These are phyloP conservation scores for Drosophila prostipennis DNA, from an alignment of 2,888 invertebrate genomes.

Conservation along the genomic window DNA sequence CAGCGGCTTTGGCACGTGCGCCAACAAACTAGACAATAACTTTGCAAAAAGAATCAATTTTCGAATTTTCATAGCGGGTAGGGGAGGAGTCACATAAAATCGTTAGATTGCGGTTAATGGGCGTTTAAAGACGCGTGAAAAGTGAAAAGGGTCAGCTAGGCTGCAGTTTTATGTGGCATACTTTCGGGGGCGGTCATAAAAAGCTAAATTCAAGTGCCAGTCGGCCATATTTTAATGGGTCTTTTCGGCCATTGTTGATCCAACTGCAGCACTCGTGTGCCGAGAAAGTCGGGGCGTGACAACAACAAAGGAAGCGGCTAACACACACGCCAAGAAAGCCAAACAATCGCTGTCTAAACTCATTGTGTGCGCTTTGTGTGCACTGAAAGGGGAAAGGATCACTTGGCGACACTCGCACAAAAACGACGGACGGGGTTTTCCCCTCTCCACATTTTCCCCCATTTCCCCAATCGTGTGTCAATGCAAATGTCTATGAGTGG, in stretches of 20 bases:
- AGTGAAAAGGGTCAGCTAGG: constrained; percentile 33
- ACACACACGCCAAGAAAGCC: constrained; percentile 43
- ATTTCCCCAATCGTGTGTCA: constrained; percentile 20
- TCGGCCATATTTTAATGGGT: constrained; percentile 29
- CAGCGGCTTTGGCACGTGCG: constrained; percentile 29
- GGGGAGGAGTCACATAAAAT: constrained; percentile 14
- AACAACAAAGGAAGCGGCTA: constrained; percentile 38
- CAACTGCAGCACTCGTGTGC: constrained; percentile 31
- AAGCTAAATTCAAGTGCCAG: constrained; percentile 9
- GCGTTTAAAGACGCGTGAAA: constrained; percentile 38
- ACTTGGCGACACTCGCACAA: constrained; percentile 52
- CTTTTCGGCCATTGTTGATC: constrained; percentile 31
- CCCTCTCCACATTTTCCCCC: background rate
- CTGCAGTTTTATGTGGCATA: constrained; percentile 27
- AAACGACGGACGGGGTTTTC: background rate
- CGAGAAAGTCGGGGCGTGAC: constrained; percentile 27
- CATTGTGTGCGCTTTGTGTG: constrained; percentile 67
- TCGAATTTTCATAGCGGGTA: no score
- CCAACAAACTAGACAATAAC: constrained; percentile 10
- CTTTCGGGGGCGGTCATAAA: constrained; percentile 19
- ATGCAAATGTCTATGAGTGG: constrained; percentile 64
- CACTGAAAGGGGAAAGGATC: constrained; percentile 58
- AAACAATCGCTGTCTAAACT: constrained; percentile 75
- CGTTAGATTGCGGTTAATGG: constrained; percentile 26
- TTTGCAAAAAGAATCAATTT: constrained; percentile 23